phyloP scores from a whole-genome alignment of 2,888 invertebrate genomes.

The Eilema caniola region DNA sequence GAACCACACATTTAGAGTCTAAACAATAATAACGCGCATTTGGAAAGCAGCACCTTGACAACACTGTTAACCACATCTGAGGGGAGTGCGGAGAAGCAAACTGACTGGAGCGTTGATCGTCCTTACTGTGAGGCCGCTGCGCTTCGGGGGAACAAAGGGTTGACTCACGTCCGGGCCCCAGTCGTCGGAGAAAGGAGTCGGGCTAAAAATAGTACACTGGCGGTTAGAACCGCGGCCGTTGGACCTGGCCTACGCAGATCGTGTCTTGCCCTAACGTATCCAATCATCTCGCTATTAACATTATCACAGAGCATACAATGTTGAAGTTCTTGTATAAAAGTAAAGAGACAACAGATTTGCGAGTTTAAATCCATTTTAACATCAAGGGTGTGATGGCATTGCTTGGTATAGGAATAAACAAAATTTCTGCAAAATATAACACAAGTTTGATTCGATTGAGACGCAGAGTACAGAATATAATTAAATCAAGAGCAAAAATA shows the following conservation, averaged over 20 bases:
- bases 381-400: too few relatives aligned
- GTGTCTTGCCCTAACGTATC: conserved; percentile 59
- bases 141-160: conserved; percentile 77
- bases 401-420: not conserved
- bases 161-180: conserved; percentile 80
- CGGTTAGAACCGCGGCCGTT: conserved; percentile 73
- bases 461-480: too few relatives aligned
- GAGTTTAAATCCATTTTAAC: not conserved
- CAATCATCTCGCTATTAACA: conserved; percentile 51
- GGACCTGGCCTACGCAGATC: conserved; percentile 74
- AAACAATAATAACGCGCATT: conserved; percentile 74
- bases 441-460: not conserved
- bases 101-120: conserved; percentile 46
- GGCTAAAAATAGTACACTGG: conserved; percentile 78
- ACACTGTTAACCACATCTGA: conserved; percentile 56
- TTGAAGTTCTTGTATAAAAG: not conserved
- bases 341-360: not conserved
- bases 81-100: conserved; percentile 44
- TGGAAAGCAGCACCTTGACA: conserved; percentile 73
- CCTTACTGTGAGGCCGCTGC: conserved; percentile 66
- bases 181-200: conserved; percentile 75
- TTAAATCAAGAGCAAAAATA: not conserved
- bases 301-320: conserved; percentile 1
- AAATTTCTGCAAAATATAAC: not conserved
- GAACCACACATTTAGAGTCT: conserved; percentile 76